Conservation (phyloP, 2,797 vertebrate species). For the Leontocebus nigricollis region DNA sequence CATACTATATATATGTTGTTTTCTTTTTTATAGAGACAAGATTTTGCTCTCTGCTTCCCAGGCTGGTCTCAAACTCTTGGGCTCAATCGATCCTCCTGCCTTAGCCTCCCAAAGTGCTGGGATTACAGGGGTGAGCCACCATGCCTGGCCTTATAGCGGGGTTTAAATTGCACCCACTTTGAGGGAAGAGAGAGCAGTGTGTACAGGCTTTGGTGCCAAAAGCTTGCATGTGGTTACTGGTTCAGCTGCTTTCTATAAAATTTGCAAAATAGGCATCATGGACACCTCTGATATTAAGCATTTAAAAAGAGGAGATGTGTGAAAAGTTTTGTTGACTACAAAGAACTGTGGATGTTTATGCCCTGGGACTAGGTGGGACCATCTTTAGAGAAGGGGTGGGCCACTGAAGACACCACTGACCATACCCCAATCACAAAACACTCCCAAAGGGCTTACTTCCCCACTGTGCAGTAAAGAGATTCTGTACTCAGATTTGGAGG, state of each 20-base stretch:
- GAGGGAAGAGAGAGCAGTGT: neutral
- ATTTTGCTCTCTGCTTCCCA: neutral
- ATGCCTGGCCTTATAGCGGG: neutral
- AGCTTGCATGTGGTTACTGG: neutral
- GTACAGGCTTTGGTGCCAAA: neutral
- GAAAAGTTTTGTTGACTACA: neutral
- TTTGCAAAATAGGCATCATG: neutral
- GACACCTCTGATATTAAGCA: neutral
- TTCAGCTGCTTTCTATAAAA: neutral
- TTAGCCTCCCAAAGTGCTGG: neutral
- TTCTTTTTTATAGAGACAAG: neutral
- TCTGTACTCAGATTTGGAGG: neutral
- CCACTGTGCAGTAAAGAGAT: neutral
- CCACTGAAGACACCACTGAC: neutral
- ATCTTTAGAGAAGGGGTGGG: neutral
- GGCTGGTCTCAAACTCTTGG: neutral
- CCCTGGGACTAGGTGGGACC: neutral
- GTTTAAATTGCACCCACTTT: neutral
- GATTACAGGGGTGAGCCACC: neutral
- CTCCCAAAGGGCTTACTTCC: neutral
- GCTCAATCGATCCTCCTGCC: neutral
- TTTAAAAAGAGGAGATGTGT: neutral
- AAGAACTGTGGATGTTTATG: constrained; percentile 9
- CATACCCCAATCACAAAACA: neutral
- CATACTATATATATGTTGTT: neutral